A percentile compares a stretch with the other conserved stretches of the same genome.
Evolutionary conservation across 2,797 vertebrate genomes (phyloP).

Genomic region (Pitangus sulphuratus): DNA sequence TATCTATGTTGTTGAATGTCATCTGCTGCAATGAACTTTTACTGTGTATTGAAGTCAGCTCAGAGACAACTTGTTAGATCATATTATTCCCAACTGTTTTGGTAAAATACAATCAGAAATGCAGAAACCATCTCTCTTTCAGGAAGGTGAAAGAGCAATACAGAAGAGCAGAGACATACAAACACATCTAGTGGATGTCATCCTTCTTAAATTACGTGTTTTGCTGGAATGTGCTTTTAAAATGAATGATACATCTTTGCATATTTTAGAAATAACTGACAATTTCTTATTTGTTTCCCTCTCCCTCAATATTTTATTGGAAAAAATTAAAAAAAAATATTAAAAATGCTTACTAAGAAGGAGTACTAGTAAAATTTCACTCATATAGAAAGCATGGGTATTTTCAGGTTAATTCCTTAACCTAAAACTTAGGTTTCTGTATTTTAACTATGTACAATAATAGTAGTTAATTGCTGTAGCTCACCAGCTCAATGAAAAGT

Average conservation of each 20-base stretch:
- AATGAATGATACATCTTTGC: background rate
- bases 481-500: background rate
- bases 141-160: background rate
- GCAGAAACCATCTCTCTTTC: background rate
- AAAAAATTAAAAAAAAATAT: background rate
- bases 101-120: constrained; percentile 13
- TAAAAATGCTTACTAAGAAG: background rate
- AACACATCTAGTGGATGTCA: background rate
- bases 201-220: background rate
- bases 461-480: background rate
- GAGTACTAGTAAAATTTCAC: background rate
- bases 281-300: background rate
- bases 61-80: background rate
- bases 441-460: background rate
- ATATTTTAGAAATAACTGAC: background rate
- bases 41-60: background rate
- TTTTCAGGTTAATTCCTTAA: background rate
- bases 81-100: background rate
- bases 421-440: background rate
- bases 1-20: background rate
- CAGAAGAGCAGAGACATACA: background rate
- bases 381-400: accelerated
- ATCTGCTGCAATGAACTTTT: background rate
- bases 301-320: background rate
- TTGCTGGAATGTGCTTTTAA: background rate